A percentile compares a stretch with the other conserved stretches of the same genome.
Conservation (phyloP, 2,113 vertebrate genomes). For the Morone chrysops region DNA sequence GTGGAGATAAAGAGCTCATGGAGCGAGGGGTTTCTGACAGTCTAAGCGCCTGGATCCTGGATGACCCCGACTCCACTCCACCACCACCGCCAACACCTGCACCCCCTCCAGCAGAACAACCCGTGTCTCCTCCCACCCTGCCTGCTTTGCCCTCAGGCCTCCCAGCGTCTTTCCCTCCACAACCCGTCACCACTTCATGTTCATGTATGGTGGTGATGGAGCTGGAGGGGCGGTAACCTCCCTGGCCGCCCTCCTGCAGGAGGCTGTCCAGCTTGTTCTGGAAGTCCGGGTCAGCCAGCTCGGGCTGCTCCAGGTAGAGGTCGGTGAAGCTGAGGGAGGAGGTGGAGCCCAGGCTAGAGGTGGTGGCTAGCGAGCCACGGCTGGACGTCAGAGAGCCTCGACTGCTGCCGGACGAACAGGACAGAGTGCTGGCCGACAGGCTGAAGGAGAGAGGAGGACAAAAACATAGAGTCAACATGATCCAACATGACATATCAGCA, state of each 20-base stretch:
- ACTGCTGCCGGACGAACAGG: conserved; percentile 95
- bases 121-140: neutral
- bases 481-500: too few relatives aligned
- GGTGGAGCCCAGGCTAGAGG: conserved; percentile 93
- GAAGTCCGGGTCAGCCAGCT: conserved; percentile 90
- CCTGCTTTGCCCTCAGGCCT: conserved; percentile 13
- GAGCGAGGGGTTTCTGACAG: conserved; percentile 93
- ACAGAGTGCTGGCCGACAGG: conserved; percentile 95
- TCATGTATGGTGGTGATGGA: conserved; percentile 97
- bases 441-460: conserved; percentile 70
- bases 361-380: conserved; percentile 92
- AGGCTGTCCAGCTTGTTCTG: conserved; percentile 93
- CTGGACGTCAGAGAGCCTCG: conserved; percentile 93
- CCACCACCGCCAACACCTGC: neutral
- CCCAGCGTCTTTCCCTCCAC: conserved; percentile 18
- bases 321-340: conserved; percentile 95
- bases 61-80: conserved; percentile 35
- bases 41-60: conserved; percentile 85
- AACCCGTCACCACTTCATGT: conserved; percentile 88
- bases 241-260: conserved; percentile 85
- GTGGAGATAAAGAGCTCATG: conserved; percentile 92
- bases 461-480: neutral
- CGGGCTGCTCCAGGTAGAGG: conserved; percentile 92
- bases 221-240: conserved; percentile 89
- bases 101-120: conserved; percentile 5